Base-by-base conservation (phyloP, 1,140 invertebrate species). In the Pissodes strobi region DNA sequence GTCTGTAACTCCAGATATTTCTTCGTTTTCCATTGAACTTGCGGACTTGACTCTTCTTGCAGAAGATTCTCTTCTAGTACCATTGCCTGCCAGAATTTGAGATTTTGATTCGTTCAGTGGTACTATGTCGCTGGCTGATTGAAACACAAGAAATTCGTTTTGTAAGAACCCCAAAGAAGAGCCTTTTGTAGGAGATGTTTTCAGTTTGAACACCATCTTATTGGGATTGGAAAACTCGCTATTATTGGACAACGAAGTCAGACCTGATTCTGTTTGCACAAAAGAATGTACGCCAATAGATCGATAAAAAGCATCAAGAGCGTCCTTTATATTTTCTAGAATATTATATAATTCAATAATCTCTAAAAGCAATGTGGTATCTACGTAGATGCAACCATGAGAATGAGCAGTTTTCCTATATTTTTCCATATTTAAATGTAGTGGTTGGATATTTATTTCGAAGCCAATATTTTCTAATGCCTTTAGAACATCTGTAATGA, bases 311-410 rank as follows among this genome's bases (percentile, higher is more conserved):
- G 39, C 60, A 17, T 66, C 34, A 18, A 66, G 12, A 15, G 41
- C 25, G 6, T 37, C 34, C 18, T 64, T 64, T 5, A 69, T 66
- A n/a, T 64, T 30, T 22, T 61, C 55, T 22, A 69, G 34, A 21
- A 59, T 18, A 15, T 65, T 64, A 30, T 64, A 34, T 6, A 69
- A 30, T 9, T 69, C 68, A 12, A 69, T 52, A 15, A 69, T 56
- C 15, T 59, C 53, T 12, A 66, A 15, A 30, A 69, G 51, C 17
- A 66, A 48, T 4, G 39, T 12, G 1, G 68, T 66, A 23, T 64
- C 64, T 17, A 69, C 63, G 23, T 43, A 64, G 37, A 69, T 59
- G 17, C 38, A 43, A 0, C 63, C 62, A 17, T 52, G n/a, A 37
- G 25, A 18, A 53, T 63, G 62, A 8, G 55, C 43, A 10, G 46